Conservation (phyloP, 2,797 vertebrate genomes). For the Sebastes glaucus region DNA sequence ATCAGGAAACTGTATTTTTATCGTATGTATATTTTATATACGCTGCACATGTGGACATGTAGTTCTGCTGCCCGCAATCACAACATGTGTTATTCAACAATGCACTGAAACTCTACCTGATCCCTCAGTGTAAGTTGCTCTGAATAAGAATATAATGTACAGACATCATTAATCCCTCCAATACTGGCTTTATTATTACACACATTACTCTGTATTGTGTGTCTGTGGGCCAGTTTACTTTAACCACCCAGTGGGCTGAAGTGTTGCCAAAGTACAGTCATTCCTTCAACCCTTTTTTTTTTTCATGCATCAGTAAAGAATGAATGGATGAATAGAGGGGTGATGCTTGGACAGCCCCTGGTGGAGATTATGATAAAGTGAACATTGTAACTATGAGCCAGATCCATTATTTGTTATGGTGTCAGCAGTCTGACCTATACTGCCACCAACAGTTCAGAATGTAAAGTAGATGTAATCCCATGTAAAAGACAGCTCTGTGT, state of each 20-base stretch:
- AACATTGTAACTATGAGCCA: constrained; percentile 40
- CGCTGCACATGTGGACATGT: constrained; percentile 3
- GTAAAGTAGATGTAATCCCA: constrained; percentile 18
- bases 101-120: background rate
- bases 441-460: constrained; percentile 67
- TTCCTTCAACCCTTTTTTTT: background rate
- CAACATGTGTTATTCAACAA: constrained; percentile 2
- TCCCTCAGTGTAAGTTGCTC: background rate
- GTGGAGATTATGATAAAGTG: constrained; percentile 74
- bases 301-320: constrained; percentile 33
- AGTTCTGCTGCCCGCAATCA: constrained; percentile 13
- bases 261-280: background rate
- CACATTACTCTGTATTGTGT: background rate
- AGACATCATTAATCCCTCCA: background rate
- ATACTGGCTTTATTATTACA: background rate
- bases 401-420: constrained; percentile 35
- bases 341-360: constrained; percentile 79
- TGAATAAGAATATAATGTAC: background rate
- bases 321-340: constrained; percentile 59
- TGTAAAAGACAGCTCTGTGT: background rate
- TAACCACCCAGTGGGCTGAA: background rate
- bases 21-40: background rate
- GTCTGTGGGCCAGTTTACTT: constrained; percentile 4
- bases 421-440: constrained; percentile 60
- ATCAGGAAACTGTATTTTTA: constrained; percentile 32